phyloP scores from a whole-genome alignment of 2,888 invertebrate genomes.

The Furcula furcula region DNA sequence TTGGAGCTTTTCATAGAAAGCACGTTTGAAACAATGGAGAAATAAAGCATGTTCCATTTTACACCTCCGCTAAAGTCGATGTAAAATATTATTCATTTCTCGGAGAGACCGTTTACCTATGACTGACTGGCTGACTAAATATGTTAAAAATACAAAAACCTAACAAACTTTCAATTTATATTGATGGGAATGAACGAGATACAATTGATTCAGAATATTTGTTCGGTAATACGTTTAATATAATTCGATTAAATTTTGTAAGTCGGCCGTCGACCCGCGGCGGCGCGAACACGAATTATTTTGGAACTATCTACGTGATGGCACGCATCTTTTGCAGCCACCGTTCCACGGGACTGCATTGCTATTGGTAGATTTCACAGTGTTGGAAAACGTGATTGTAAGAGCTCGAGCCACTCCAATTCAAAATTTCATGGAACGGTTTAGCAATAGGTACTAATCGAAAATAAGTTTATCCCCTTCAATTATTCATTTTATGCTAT shows the following conservation, averaged over 20 bases:
- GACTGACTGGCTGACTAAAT: conserved; percentile 31
- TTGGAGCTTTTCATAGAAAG: conserved; percentile 45
- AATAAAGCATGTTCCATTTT: conserved; percentile 65
- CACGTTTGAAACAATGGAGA: conserved; percentile 65
- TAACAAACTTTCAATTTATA: conserved; percentile 15
- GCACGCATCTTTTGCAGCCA: conserved; percentile 59
- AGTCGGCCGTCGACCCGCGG: conserved; percentile 58
- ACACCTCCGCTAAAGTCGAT: conserved; percentile 50
- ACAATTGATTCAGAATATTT: conserved; percentile 40
- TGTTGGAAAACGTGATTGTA: conserved; percentile 67
- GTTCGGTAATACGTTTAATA: conserved; percentile 47
- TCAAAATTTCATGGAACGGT: conserved; percentile 52
- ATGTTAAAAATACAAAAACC: conserved; percentile 34
- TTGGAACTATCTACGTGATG: conserved; percentile 66
- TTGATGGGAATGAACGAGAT: conserved; percentile 39
- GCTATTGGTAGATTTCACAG: conserved; percentile 64
- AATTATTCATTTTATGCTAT: conserved; percentile 1
- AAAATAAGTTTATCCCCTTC: conserved; percentile 18
- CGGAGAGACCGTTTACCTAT: conserved; percentile 37
- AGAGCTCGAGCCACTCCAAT: conserved; percentile 55
- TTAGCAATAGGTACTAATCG: conserved; percentile 29
- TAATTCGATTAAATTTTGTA: conserved; percentile 67
- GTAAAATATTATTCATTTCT: conserved; percentile 40
- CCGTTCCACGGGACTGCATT: conserved; percentile 61
- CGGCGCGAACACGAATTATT: conserved; percentile 50